Percentiles rank a stretch among this genome's conserved stretches.
Evolutionary conservation across 1,140 invertebrate species (phyloP).

Genomic region (Archivesica marissinica): DNA sequence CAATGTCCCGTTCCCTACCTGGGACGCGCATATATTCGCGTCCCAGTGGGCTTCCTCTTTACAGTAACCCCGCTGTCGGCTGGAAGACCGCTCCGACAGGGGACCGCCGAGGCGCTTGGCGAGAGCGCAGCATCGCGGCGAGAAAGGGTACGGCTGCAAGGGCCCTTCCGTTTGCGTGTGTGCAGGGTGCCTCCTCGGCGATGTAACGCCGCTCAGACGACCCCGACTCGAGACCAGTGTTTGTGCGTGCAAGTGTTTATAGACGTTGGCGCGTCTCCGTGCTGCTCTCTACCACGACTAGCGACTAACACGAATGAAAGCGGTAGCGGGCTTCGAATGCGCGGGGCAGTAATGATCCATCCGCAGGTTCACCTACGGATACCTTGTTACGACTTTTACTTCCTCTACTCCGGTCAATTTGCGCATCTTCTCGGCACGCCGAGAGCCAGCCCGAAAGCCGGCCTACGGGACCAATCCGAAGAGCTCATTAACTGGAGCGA

Average conservation of each 20-base stretch:
- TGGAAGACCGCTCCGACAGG: not conserved
- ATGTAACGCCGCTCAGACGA: not conserved
- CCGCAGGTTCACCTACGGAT: constrained; percentile 94
- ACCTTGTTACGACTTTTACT: constrained; percentile 95
- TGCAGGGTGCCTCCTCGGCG: too few species aligned
- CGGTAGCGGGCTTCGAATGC: not conserved
- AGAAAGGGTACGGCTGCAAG: not conserved
- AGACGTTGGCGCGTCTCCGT: not conserved
- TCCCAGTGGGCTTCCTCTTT: too few species aligned
- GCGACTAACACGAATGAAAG: too few species aligned
- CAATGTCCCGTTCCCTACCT: too few species aligned
- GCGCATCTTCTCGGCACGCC: constrained; percentile 86
- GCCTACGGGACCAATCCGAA: constrained; percentile 86
- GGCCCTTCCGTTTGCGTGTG: not conserved
- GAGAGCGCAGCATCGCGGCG: not conserved
- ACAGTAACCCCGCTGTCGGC: not conserved
- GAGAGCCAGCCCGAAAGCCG: constrained; percentile 84
- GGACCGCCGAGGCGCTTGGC: constrained; percentile 59
- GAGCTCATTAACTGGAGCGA: constrained; percentile 91
- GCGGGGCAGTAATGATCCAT: constrained; percentile 88
- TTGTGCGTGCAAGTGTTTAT: too few species aligned
- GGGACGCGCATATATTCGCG: too few species aligned
- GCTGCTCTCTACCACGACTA: not conserved
- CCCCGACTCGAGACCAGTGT: too few species aligned
- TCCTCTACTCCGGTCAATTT: constrained; percentile 92